Evolutionary conservation across 2,797 vertebrate genomes (phyloP), one percentile per base, ranked within the genome.

Genomic region (Carduelis carduelis): DNA sequence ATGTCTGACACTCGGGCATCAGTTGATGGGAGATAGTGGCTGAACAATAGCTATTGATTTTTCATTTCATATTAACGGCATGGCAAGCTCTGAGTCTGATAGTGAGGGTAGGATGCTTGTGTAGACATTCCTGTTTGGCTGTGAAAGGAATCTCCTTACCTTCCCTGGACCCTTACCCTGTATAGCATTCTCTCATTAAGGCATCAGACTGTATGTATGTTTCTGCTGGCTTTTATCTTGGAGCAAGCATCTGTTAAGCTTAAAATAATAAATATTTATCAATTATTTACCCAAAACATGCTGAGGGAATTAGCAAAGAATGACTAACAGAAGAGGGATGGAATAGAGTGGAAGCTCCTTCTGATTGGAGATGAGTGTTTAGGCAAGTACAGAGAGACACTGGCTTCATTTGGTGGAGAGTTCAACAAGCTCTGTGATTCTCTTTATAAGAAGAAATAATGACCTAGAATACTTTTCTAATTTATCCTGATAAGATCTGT

Each of bases 1-100:
- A 19, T 53, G 28, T 66, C 46, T 89, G 83, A 23, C 12, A 26
- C 26, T 43, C 1, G 1, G 53, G n/a, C 30, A 26, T 84, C 71
- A 39, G 20, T 59, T 90, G 72, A 60, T 57, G 55, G 24, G 63
- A 72, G 52, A 44, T 76, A 89, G 72, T 30, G 44, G 80, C 83
- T 82, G 47, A 96, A 97, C 72, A 95, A 91, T 81, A 87, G 59
- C 41, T 61, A 94, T 76, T 95, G 93, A 95, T 95, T 94, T 94
- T 95, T 93, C 76, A 90, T 93, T 96, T 96, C 69, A 39, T 83
- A 83, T 82, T 95, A 84, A 82, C 3, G 1, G 26, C 19, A 41
- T 57, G 47, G 61, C 37, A 87, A 89, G 19, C 49, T 68, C 34
- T 23, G 39, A 61, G 63, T 53, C 60, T 35, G 90, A 30, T 49